A percentile compares a stretch with the other conserved stretches of the same genome.
Conservation (phyloP, 2,113 vertebrate genomes). For the Gallinago media region DNA sequence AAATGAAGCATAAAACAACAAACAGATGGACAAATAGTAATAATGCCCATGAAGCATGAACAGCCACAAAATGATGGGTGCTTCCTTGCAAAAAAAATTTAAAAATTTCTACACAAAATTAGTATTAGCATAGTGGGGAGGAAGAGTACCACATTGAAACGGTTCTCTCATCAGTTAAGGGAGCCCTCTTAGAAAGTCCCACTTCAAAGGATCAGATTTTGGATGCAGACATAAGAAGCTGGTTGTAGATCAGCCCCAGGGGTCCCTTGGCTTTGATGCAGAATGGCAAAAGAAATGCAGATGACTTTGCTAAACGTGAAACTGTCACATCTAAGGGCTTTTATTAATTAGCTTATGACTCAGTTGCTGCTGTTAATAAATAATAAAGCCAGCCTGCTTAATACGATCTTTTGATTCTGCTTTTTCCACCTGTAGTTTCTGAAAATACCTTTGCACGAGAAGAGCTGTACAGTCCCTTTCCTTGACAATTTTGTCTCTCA, state of each 20-base stretch:
- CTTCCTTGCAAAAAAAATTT: neutral
- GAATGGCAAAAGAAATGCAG: neutral
- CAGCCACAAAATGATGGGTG: neutral
- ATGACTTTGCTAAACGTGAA: neutral
- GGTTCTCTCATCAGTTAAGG: neutral
- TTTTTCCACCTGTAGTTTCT: neutral
- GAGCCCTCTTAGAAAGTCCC: neutral
- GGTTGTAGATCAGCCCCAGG: neutral
- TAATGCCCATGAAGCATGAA: neutral
- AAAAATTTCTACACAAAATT: neutral
- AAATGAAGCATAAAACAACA: neutral
- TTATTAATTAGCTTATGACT: neutral
- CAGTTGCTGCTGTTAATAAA: neutral
- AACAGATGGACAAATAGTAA: neutral
- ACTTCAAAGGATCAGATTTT: neutral
- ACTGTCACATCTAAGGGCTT: neutral
- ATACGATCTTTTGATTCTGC: neutral
- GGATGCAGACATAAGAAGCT: neutral
- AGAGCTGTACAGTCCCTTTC: neutral
- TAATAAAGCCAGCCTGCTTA: neutral
- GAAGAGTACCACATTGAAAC: neutral
- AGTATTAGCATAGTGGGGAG: neutral
- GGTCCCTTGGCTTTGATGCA: neutral
- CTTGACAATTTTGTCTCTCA: neutral
- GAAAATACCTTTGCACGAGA: neutral